phyloP scores from a whole-genome alignment of 2,888 invertebrate genomes.

The Tenodera sinensis region DNA sequence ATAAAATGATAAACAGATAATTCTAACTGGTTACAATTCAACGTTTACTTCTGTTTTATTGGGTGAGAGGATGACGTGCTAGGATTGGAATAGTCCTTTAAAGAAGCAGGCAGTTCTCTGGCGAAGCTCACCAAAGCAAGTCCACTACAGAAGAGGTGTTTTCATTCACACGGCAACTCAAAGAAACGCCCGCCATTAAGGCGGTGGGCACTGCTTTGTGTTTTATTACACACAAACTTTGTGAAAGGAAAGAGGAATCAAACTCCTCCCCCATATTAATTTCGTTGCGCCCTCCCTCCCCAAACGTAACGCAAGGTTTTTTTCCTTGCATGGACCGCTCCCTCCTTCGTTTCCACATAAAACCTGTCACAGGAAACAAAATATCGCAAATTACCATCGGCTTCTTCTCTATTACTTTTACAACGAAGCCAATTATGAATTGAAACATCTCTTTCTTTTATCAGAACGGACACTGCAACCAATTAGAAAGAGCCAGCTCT shows the following conservation, averaged over 20 bases:
- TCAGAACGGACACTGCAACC: not conserved
- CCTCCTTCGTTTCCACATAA: not conserved
- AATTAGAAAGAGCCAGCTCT: not conserved
- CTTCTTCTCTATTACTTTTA: not conserved
- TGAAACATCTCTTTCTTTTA: not conserved
- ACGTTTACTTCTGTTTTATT: no score
- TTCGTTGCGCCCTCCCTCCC: not conserved
- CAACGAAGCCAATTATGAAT: not conserved
- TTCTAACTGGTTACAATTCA: no score
- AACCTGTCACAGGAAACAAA: slow-evolving; percentile 4
- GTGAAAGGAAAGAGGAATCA: not conserved
- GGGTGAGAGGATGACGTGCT: no score
- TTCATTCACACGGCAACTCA: not conserved
- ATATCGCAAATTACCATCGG: slow-evolving; percentile 1
- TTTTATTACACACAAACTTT: not conserved
- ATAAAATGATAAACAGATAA: no score
- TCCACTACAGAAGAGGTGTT: not conserved
- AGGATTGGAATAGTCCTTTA: no score
- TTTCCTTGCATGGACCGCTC: not conserved
- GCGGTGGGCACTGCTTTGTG: not conserved
- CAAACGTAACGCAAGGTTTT: not conserved
- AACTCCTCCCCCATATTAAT: not conserved
- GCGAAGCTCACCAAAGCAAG: no score
- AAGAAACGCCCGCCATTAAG: not conserved
- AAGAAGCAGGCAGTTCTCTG: no score